Percentiles rank a stretch among this genome's conserved stretches.
Conservation (phyloP, 2,113 vertebrate species). For the Pseudopipra pipra region DNA sequence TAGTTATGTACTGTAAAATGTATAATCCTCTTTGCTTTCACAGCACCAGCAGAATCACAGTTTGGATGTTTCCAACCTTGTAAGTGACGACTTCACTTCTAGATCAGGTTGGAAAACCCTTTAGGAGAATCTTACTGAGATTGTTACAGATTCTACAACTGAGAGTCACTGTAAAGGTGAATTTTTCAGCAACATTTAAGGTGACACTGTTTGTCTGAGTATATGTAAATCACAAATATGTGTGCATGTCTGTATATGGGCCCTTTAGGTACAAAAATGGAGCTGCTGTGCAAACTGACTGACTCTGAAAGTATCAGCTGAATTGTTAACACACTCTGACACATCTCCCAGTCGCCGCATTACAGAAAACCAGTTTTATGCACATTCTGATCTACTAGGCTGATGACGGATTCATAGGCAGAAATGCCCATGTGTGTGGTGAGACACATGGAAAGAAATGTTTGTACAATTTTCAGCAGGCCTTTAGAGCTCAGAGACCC, state of each 20-base stretch:
- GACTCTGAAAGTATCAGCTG: neutral
- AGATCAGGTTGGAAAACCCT: neutral
- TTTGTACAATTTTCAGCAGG: neutral
- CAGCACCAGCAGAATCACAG: neutral
- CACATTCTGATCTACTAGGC: neutral
- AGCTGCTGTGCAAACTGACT: neutral
- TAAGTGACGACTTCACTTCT: neutral
- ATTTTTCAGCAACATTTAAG: neutral
- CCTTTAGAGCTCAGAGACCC: slow-evolving; percentile 24
- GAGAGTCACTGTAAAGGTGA: neutral
- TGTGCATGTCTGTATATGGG: neutral
- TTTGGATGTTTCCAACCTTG: neutral
- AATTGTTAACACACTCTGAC: neutral
- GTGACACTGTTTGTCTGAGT: neutral
- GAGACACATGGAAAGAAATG: neutral
- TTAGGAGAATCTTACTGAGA: neutral
- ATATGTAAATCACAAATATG: neutral
- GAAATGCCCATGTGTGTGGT: neutral
- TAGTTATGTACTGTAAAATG: neutral
- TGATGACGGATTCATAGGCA: neutral
- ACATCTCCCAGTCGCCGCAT: neutral
- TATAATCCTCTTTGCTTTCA: neutral
- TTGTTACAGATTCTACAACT: neutral
- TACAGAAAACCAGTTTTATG: neutral
- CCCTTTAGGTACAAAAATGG: neutral